Evolutionary conservation across 2,888 invertebrate species (phyloP).

Genomic region (Limnephilus marmoratus): DNA sequence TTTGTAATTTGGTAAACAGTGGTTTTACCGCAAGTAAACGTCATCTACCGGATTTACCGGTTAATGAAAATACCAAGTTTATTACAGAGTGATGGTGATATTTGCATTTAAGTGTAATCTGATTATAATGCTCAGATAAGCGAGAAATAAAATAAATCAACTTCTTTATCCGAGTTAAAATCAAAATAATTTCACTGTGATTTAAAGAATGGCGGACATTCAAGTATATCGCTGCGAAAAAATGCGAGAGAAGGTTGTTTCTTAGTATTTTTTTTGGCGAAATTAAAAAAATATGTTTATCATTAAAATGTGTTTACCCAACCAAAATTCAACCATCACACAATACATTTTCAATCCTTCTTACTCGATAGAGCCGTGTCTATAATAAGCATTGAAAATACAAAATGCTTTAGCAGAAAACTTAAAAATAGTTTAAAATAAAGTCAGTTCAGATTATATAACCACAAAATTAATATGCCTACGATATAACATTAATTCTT

Average conservation of each 20-base stretch:
- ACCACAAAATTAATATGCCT: not conserved
- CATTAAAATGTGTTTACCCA: too few species aligned
- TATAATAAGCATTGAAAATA: too few species aligned
- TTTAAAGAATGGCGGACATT: not conserved
- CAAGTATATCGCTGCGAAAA: not conserved
- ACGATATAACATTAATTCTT: too few species aligned
- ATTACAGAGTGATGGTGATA: not conserved
- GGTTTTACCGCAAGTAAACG: not conserved
- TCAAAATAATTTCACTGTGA: not conserved
- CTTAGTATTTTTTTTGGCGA: not conserved
- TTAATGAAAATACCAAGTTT: not conserved
- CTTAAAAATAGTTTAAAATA: too few species aligned
- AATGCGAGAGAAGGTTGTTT: not conserved
- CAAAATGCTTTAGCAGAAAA: too few species aligned
- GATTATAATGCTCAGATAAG: not conserved
- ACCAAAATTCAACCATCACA: too few species aligned
- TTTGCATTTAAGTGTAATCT: not conserved
- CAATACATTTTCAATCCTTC: too few species aligned
- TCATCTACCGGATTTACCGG: slow-evolving; percentile 6
- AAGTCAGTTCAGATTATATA: not conserved
- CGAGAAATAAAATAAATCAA: not conserved
- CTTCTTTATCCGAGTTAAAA: not conserved
- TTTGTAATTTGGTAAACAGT: not conserved
- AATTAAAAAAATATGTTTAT: not conserved
- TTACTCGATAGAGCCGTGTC: not conserved